These are phyloP conservation scores for Sebastes jordani DNA, from an alignment of 2,797 vertebrate genomes.

Conservation along the genomic window DNA sequence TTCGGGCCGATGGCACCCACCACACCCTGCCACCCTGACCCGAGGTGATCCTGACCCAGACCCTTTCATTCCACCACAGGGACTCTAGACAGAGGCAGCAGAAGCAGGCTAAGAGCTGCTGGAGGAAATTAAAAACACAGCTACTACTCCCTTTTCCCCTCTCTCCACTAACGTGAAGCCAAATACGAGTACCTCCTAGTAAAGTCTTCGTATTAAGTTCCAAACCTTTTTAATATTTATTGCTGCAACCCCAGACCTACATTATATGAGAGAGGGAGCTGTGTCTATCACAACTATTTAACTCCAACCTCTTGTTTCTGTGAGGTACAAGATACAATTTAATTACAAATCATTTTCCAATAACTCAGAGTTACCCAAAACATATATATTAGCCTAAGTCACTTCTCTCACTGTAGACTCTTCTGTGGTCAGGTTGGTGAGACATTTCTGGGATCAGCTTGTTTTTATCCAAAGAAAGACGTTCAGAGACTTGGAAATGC, in stretches of 20 bases:
- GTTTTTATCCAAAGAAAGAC: conserved; percentile 32
- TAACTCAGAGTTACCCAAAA: background rate
- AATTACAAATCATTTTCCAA: conserved; percentile 1
- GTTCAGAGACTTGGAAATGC: background rate
- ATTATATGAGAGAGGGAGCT: conserved; percentile 6
- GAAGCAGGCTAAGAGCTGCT: conserved; percentile 32
- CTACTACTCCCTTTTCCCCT: conserved; percentile 58
- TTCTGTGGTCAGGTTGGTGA: conserved; percentile 43
- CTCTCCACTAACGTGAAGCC: conserved; percentile 35
- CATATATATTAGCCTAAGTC: conserved; percentile 1
- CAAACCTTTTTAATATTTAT: conserved; percentile 32
- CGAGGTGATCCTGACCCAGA: conserved; percentile 40
- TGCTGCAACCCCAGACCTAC: background rate
- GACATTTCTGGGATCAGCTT: conserved; percentile 36
- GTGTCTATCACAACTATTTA: background rate
- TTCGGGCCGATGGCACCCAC: background rate
- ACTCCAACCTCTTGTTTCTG: background rate
- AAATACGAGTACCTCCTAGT: conserved; percentile 34
- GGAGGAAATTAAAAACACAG: conserved; percentile 75
- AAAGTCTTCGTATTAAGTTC: conserved; percentile 21
- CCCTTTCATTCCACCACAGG: conserved; percentile 33
- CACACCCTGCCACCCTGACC: background rate
- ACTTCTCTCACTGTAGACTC: conserved; percentile 10
- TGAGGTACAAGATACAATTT: background rate
- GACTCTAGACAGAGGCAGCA: conserved; percentile 31